Evolutionary conservation across 2,113 vertebrate species (phyloP).

Genomic region (Brachypodius melanocephalos): DNA sequence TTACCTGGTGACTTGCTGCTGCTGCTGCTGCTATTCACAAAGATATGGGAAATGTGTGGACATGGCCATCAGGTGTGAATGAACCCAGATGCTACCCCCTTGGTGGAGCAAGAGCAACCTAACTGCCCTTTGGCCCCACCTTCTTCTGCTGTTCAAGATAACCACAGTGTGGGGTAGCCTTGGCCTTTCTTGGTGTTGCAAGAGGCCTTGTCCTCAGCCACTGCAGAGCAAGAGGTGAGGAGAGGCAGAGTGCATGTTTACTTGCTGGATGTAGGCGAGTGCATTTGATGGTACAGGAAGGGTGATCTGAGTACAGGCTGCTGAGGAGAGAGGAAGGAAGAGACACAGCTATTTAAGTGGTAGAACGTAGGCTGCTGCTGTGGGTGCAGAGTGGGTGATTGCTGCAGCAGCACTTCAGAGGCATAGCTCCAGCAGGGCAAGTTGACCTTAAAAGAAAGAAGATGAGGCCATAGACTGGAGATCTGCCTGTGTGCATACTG

Average conservation of each 20-base stretch:
- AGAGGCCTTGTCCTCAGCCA: not conserved
- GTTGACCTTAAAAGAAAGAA: not conserved
- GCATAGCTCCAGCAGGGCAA: not conserved
- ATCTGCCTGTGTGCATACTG: not conserved
- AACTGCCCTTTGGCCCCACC: not conserved
- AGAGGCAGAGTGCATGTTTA: not conserved
- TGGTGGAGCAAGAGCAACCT: not conserved
- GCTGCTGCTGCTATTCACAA: not conserved
- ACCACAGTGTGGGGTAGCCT: not conserved
- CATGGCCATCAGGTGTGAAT: not conserved
- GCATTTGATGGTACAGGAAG: not conserved
- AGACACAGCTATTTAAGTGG: not conserved
- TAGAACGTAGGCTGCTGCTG: not conserved
- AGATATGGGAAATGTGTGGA: not conserved
- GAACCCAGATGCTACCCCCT: not conserved
- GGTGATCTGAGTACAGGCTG: slow-evolving; percentile 7
- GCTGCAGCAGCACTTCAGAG: not conserved
- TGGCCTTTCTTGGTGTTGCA: not conserved
- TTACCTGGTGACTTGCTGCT: not conserved
- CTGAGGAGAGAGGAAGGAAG: not conserved
- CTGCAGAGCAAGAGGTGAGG: not conserved
- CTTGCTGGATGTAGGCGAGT: not conserved
- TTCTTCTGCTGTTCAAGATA: not conserved
- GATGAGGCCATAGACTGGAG: not conserved
- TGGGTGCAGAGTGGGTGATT: not conserved